Base-by-base conservation (phyloP, 2,888 invertebrate genomes). In the Frankliniella fusca region DNA sequence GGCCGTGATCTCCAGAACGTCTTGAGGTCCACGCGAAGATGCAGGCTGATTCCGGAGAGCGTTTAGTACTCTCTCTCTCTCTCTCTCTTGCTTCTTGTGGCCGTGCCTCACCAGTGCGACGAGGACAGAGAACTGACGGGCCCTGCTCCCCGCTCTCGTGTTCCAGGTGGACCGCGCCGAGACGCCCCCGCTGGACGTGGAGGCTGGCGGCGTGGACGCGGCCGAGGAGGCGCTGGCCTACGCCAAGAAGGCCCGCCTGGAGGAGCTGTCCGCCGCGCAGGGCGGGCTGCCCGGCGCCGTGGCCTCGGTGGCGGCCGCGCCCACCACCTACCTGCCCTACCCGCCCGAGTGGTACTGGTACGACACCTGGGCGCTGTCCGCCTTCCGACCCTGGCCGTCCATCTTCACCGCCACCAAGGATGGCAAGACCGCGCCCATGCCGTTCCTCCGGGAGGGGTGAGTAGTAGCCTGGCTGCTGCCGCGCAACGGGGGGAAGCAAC, bases 321-420 rank as follows among this genome's bases (percentile, higher is more conserved):
- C 87, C 70, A 79, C 85, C 76, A 82, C 84, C 90, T 90, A 88
- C 90, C 90, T 90, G 89, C 90, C 86, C 83, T 84, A 83, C 83
- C 84, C 85, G 81, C 85, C 84, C 82, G 84, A 84, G 82, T 83
- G 83, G 80, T 85, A 83, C 82, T 85, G 84, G 85, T 83, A 83
- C 82, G 85, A 85, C 81, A 83, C 83, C n/a, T 85, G 84, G 83
- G 83, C 83, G 27, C 80, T 83, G 65, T 88, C 88, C 27, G 88
- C 89, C 80, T 89, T 89, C 85, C 87, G 88, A 85, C 88, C 89
- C 81, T 89, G 88, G 89, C 88, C 86, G 84, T 85, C 88, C 70
- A 84, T 87, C 20, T 86, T 86, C 84, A 85, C 87, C 83, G 87
- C 88, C 85, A 88, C 88, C 70, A 80, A 48, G 79, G 61, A 49